Evolutionary conservation across 2,113 vertebrate genomes (phyloP), one percentile per base, ranked within the genome.

Genomic region (Cheirogaleus medius): DNA sequence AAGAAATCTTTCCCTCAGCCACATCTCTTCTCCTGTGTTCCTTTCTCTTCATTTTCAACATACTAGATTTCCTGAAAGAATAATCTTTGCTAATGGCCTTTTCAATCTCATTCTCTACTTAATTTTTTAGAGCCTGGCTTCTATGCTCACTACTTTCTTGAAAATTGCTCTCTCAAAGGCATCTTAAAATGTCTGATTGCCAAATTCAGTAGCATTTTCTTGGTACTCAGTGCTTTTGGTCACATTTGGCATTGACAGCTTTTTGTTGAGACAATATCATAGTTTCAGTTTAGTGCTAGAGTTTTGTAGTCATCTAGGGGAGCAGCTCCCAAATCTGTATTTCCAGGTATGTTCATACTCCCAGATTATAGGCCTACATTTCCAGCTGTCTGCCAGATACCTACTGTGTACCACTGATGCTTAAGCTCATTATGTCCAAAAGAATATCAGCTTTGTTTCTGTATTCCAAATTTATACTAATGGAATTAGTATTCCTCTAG

Each of bases 231-330:
- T 88, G 37, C 49, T 60, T 93, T 56, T 42, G 80, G 76, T 23
- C 58, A 58, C 49, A 44, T 76, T 82, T 85, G 73, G 44, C 49
- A 49, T 10, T 87, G 17, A 47, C 15, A 71, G 4, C 52, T 97
- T 94, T 93, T 81, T 13, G 10, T 94, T 91, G 77, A 78, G 32
- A 11, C 17, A 42, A 37, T n/a, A 49, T 52, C 37, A 68, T 66
- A 95, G 54, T 92, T 95, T 93, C 23, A 37, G 1, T 83, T 54
- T 80, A 87, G 27, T 87, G 69, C 32, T 86, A 29, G 63, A 94
- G 54, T 82, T 96, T 82, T 37, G 12, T 87, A 52, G 25, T 60
- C 8, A 94, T 76, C 6, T 85, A 47, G 39, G n/a, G 54, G 27
- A 76, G 49, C 32, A 82, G 9, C n/a, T 76, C 63, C 34, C 66